These are phyloP conservation scores for Lithophane ornitopus DNA, from an alignment of 2,888 invertebrate species.

Conservation along the genomic window DNA sequence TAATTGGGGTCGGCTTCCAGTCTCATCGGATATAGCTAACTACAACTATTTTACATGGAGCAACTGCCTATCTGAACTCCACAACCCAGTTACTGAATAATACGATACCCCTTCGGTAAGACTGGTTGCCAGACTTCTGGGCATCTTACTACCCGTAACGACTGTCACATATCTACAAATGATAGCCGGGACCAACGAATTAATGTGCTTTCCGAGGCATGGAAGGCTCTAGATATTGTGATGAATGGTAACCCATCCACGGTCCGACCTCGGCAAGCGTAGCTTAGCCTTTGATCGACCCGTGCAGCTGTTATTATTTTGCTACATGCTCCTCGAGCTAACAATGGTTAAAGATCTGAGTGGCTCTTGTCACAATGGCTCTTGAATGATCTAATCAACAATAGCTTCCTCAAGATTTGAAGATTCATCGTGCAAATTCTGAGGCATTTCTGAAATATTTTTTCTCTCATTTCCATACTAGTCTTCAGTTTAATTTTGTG, in stretches of 20 bases:
- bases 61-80: too few relatives aligned
- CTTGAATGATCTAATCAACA: not conserved
- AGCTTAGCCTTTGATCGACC: not conserved
- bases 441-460: not conserved
- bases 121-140: not conserved
- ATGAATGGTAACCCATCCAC: not conserved
- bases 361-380: not conserved
- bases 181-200: too few relatives aligned
- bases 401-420: not conserved
- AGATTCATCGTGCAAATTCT: not conserved
- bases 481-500: not conserved
- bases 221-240: not conserved
- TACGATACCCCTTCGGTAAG: too few relatives aligned
- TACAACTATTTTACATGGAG: not conserved
- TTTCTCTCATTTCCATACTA: not conserved
- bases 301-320: not conserved
- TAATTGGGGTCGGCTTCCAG: too few relatives aligned
- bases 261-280: too few relatives aligned
- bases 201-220: not conserved
- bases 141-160: not conserved
- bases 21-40: not conserved
- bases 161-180: too few relatives aligned
- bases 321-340: not conserved
- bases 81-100: not conserved
- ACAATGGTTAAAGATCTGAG: not conserved